phyloP scores from a whole-genome alignment of 2,888 invertebrate species.

The Villa cingulata region DNA sequence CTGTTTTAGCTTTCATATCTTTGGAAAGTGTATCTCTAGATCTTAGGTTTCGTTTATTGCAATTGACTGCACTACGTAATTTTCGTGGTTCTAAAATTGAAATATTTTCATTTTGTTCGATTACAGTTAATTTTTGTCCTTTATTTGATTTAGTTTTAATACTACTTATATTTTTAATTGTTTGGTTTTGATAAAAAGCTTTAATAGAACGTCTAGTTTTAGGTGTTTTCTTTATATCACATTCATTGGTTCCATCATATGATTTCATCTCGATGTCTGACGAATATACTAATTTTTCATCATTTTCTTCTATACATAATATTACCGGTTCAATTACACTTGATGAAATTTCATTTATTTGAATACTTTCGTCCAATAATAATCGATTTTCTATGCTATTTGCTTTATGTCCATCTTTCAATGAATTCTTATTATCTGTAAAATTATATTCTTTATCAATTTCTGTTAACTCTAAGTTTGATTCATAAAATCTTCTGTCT shows the following conservation, averaged over 20 bases:
- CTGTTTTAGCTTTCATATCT: constrained; percentile 18
- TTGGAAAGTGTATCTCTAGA: constrained; percentile 23
- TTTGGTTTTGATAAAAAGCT: background rate
- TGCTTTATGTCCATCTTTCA: background rate
- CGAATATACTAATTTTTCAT: background rate
- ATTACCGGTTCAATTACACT: constrained; percentile 37
- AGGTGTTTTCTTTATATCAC: background rate
- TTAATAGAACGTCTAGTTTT: constrained; percentile 6
- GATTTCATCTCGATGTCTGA: background rate
- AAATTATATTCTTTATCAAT: background rate
- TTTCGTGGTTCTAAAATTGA: constrained; percentile 23
- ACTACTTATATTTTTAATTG: constrained; percentile 1
- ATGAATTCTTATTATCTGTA: background rate
- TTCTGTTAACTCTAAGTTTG: background rate
- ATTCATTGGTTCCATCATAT: background rate
- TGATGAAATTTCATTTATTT: constrained; percentile 55
- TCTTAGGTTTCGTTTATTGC: constrained; percentile 28
- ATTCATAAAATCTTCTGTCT: background rate
- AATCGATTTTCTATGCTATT: background rate
- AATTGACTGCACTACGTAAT: constrained; percentile 27
- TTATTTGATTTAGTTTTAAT: constrained; percentile 8
- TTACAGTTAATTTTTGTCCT: constrained; percentile 1
- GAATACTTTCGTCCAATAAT: constrained; percentile 38
- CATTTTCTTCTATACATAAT: background rate
- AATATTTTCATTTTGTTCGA: constrained; percentile 11